Evolutionary conservation across 2,797 vertebrate genomes (phyloP), one percentile per base, ranked within the genome.

Genomic region (Podargus strigoides): DNA sequence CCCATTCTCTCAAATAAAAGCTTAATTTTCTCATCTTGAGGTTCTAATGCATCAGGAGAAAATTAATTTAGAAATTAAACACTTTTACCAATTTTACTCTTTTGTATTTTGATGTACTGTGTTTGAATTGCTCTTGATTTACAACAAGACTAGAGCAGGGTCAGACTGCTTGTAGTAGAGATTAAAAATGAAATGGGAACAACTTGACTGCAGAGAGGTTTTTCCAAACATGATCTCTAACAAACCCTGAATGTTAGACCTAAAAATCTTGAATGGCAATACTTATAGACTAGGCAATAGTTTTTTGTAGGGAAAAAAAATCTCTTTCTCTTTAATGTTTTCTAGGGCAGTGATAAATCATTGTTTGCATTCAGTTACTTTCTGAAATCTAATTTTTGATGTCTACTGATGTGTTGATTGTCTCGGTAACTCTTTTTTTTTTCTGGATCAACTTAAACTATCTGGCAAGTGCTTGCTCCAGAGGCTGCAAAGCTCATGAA

Each of bases 101-200:
- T 91, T 72, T 66, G 20, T 63, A 39, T 82, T 85, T 77, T 87
- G 17, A 60, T 50, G 3, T 58, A 50, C 20, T 27, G 9, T 67
- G 3, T 2, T 82, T 85, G 55, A 73, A 81, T 78, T 7, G 14
- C 30, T 84, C 73, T 73, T 78, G 24, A 44, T 90, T 74, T 90
- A 49, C 24, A 63, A 8, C 20, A n/a, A 27, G 26, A 58, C 28
- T 26, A 70, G 15, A 74, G 23, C 10, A 66, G 14, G 0, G 0
- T 68, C 60, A 83, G 47, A 70, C 5, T 1, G 1, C 26, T 36
- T 37, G 18, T 55, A 67, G 17, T 8, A 47, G 32, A 77, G 41
- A 74, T n/a, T 42, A 85, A 58, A 92, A 90, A 79, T 49, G 6
- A 79, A 60, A 64, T 16, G 23, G 27, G 24, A 78, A 78, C 10